Evolutionary conservation across 2,113 vertebrate genomes (phyloP), one percentile per base, ranked within the genome.

Genomic region (Melospiza georgiana): DNA sequence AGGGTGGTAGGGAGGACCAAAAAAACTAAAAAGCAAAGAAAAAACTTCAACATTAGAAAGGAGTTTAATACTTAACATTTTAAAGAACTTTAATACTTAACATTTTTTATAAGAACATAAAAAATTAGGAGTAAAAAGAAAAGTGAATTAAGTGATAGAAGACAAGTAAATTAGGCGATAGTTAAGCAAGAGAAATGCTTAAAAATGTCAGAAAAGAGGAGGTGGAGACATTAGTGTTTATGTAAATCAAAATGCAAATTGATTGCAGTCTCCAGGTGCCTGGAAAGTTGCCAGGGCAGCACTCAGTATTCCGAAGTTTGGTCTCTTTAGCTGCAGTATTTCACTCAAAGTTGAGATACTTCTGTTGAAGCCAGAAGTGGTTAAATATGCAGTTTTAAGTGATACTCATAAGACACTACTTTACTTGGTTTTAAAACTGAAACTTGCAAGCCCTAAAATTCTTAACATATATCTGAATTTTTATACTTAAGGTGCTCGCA

Each of bases 221-320:
- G 86, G 94, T 94, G 86, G 95, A 92, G 80, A 97, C 48, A 96
- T 92, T 55, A 96, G 83, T 96, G 86, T 97, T 97, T 94, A 96
- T 97, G 94, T 94, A 96, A 97, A 97, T 96, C 94, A 94, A 96
- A 90, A 97, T 94, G 88, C 90, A 97, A 95, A 96, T 96, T 58
- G 80, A 68, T 37, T 71, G 71, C 92, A 95, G 92, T 46, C 94
- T 96, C 90, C 95, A 96, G 94, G 94, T 95, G 76, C 80, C 91
- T 97, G 95, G 95, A 96, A 97, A 92, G 76, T 90, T 97, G 95
- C 94, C 95, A 96, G 94, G 91, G 86, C 83, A 97, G 95, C 86
- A 94, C 95, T 95, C 93, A 94, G 46, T 94, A 90, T 77, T 94
- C 72, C 93, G 16, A 93, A 96, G 94, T 94, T 97, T 96, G 91